Evolutionary conservation across 2,888 invertebrate species (phyloP), one percentile per base, ranked within the genome.

Genomic region (Cryptocephalus primarius): DNA sequence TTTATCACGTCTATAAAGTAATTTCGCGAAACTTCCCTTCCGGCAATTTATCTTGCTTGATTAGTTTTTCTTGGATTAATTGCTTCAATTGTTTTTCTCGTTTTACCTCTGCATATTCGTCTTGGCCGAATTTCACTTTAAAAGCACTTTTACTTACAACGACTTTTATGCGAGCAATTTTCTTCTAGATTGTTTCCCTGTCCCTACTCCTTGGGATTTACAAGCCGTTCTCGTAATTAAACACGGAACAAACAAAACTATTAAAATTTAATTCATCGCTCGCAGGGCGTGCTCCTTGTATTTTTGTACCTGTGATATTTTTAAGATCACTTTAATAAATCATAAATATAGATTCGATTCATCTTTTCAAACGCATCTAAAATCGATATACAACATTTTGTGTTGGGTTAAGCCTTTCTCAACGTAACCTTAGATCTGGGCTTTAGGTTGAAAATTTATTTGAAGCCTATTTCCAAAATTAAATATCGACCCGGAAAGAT

Each of bases 21-120:
- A 69, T 69, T 69, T 66, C 62, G 60, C 62, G 60, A 63, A 60
- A 59, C 60, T 62, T 61, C 63, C 61, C 64, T 63, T 55, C 52
- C 50, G 50, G 63, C 66, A 63, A 71, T 71, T 70, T 69, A 70
- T 70, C 70, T 70, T 67, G 65, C 68, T 69, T 71, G 71, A 71
- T 71, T 71, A 71, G 69, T 70, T 71, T 70, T 70, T 69, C 69
- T 68, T 66, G 67, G 66, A 70, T 70, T 70, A 70, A 70, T 70
- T 70, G 69, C 70, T 67, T 61, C 69, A 70, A 70, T 69, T 70
- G 69, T 69, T 69, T 69, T 69, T 67, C 68, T 67, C 68, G 64
- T 67, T 68, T 67, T 64, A 66, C 66, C 66, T 66, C 61, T 62
- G 66, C 64, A 66, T 65, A 67, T 67, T 64, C 66, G 64, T 65